Evolutionary conservation across 2,888 invertebrate genomes (phyloP).

Genomic region (Apotomis betuletana): DNA sequence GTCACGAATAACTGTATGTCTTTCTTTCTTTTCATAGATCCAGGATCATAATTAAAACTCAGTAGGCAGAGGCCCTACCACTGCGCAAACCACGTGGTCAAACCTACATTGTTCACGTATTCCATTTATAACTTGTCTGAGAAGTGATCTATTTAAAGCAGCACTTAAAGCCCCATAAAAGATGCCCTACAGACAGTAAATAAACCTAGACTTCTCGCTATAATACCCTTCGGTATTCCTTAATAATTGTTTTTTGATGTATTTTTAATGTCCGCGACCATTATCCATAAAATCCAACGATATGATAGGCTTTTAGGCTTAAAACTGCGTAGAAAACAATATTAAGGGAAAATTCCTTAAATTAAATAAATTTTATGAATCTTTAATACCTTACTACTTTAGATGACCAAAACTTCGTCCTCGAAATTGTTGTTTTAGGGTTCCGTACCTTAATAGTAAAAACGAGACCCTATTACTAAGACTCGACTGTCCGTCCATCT

Average conservation of each 20-base stretch:
- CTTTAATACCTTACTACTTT: too few species aligned
- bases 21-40: too few species aligned
- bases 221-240: conserved; percentile 9
- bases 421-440: too few species aligned
- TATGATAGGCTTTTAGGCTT: neutral
- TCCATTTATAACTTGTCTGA: neutral
- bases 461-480: too few species aligned
- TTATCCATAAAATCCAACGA: conserved; percentile 19
- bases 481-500: too few species aligned
- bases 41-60: too few species aligned
- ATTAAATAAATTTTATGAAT: neutral
- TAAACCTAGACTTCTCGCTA: conserved; percentile 4
- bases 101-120: too few species aligned
- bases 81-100: too few species aligned
- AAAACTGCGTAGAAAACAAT: conserved; percentile 2
- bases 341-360: conserved; percentile 2
- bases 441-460: too few species aligned
- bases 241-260: conserved; percentile 34
- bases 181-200: conserved; percentile 3
- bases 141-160: neutral
- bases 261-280: conserved; percentile 28
- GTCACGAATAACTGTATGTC: too few species aligned
- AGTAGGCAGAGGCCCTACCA: too few species aligned
- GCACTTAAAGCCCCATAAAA: conserved; percentile 13
- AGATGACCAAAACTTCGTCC: too few species aligned